Base-by-base conservation (phyloP, 2,888 invertebrate species). In the Pterostichus niger region DNA sequence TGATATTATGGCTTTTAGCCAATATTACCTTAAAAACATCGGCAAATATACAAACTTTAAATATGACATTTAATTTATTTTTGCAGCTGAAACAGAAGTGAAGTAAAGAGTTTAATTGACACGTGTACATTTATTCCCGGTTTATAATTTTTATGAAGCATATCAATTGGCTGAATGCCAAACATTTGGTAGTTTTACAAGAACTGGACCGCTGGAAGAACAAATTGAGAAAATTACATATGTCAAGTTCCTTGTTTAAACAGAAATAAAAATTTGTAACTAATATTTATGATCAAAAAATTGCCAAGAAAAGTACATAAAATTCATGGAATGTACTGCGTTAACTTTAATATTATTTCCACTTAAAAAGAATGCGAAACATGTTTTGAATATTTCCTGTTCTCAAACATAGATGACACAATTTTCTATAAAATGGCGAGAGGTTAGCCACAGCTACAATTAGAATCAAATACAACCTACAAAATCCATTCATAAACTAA, bases 241-340 rank as follows among this genome's bases (percentile, higher is more conserved):
- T 71, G 44, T 44, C 56, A 44, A 71, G 13, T 44, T 71, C 44
- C 68, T 71, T 71, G 44, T 71, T 71, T 46, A 44, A 9, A 56
- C 4, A 11, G 44, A 71, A 71, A 71, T 44, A 44, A 44, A 71
- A 71, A 71, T 15, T n/a, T 71, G 40, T 71, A 71, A 44, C 13
- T 10, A 17, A 56, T 17, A 56, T 56, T 71, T 71, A 71, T 40
- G 40, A 71, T 17, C 68, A 24, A 17, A 40, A 56, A 71, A 44
- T 71, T 71, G 68, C 68, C 68, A 71, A 71, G 68, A 71, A 71
- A n/a, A 71, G 13, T 15, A 40, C 40, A 44, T 71, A 40, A 71
- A 71, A 71, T 71, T 44, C 35, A 17, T 44, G 46, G 46, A 71
- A 71, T 64, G 64, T 40, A 7, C 40, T 40, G 9, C 40, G 9